phyloP scores from a whole-genome alignment of 2,888 invertebrate species.

The Lepidocyrtinus sp. region DNA sequence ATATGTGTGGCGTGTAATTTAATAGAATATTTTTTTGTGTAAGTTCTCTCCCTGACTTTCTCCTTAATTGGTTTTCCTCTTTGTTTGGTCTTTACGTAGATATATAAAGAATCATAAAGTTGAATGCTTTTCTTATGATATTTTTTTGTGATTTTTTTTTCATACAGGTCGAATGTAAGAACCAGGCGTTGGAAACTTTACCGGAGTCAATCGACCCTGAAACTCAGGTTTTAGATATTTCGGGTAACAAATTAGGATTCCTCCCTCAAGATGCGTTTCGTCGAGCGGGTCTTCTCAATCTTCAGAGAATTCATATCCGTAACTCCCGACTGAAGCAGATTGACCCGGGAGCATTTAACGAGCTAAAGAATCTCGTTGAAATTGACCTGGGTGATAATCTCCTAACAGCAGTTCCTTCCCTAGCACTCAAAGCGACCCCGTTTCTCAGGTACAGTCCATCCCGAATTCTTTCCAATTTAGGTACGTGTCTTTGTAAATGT shows the following conservation, averaged over 20 bases:
- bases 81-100: too few relatives aligned
- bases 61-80: not conserved
- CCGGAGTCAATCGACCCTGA: conserved; percentile 89
- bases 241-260: conserved; percentile 88
- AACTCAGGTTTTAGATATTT: conserved; percentile 92
- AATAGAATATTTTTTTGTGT: not conserved
- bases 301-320: conserved; percentile 88
- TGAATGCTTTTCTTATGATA: not conserved
- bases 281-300: conserved; percentile 85
- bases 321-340: conserved; percentile 90
- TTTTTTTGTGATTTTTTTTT: conserved; percentile 20
- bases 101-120: too few relatives aligned
- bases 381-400: conserved; percentile 89
- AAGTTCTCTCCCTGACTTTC: not conserved
- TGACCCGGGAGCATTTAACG: conserved; percentile 86
- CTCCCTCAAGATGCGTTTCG: conserved; percentile 87
- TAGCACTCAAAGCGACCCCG: conserved; percentile 84
- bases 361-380: conserved; percentile 90
- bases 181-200: conserved; percentile 85
- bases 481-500: too few relatives aligned
- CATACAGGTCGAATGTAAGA: conserved; percentile 85
- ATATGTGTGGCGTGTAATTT: not conserved
- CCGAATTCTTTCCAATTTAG: not conserved
- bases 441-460: conserved; percentile 78
- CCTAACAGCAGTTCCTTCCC: conserved; percentile 84